These are phyloP conservation scores for Carollia perspicillata DNA, from an alignment of 2,113 vertebrate species.

Conservation along the genomic window DNA sequence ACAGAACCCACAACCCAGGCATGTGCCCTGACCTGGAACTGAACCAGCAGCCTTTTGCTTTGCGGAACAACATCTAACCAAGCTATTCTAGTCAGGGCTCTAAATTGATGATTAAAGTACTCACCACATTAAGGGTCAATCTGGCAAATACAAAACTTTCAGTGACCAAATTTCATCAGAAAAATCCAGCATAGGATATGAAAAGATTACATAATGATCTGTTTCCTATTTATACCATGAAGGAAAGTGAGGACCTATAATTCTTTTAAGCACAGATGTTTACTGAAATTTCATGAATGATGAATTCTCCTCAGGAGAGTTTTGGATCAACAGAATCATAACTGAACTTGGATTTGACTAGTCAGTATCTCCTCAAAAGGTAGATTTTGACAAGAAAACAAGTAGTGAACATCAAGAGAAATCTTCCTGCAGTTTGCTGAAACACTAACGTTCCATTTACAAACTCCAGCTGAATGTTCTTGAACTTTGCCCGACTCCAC, in stretches of 20 bases:
- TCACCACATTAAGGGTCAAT: not conserved
- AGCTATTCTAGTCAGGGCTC: not conserved
- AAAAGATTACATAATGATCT: not conserved
- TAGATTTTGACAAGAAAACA: not conserved
- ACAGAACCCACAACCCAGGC: too few relatives aligned
- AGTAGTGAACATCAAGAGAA: fast-evolving
- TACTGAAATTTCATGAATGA: slow-evolving; percentile 44
- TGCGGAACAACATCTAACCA: too few relatives aligned
- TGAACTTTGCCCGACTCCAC: slow-evolving; percentile 14
- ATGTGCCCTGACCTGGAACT: too few relatives aligned
- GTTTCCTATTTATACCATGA: not conserved
- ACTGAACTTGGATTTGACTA: not conserved
- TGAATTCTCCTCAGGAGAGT: fast-evolving
- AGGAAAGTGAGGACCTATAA: not conserved
- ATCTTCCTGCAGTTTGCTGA: fast-evolving
- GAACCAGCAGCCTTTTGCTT: too few relatives aligned
- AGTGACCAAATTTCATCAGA: not conserved
- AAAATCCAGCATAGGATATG: not conserved
- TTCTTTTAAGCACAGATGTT: not conserved
- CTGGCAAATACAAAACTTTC: not conserved
- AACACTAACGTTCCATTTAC: not conserved
- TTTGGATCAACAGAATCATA: fast-evolving
- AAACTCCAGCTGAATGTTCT: not conserved
- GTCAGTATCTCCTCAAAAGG: not conserved
- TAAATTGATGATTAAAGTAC: not conserved